Evolutionary conservation across 2,888 invertebrate species (phyloP).

Genomic region (Xylota segnis): DNA sequence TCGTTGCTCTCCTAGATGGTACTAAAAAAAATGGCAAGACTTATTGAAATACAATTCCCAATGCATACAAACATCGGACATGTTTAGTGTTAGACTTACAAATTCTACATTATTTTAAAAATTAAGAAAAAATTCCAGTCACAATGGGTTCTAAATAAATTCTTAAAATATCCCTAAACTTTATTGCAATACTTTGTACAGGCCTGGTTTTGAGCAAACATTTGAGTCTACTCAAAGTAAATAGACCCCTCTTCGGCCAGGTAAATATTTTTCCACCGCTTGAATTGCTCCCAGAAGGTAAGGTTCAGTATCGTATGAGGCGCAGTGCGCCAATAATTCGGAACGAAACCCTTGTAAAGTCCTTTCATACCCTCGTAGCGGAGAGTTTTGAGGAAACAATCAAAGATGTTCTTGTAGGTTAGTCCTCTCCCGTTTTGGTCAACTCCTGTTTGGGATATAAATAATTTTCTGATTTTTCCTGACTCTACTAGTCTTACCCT

Average conservation of each 20-base stretch:
- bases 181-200: constrained; percentile 73
- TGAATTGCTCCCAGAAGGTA: constrained; percentile 89
- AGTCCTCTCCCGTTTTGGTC: constrained; percentile 87
- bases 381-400: constrained; percentile 91
- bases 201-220: neutral
- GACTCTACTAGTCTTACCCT: constrained; percentile 86
- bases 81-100: too few species aligned
- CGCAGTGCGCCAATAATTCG: constrained; percentile 90
- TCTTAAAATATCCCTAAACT: constrained; percentile 41
- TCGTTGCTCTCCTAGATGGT: too few species aligned
- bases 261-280: constrained; percentile 78
- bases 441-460: constrained; percentile 84
- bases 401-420: constrained; percentile 89
- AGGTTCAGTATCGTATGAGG: constrained; percentile 92
- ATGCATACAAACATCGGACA: too few species aligned
- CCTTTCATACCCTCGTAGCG: constrained; percentile 91
- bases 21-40: too few species aligned
- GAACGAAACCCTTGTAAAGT: constrained; percentile 91
- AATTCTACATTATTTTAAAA: too few species aligned
- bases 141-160: neutral
- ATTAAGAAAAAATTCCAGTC: too few species aligned
- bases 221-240: constrained; percentile 70
- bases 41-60: too few species aligned
- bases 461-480: neutral
- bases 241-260: constrained; percentile 75